phyloP scores from a whole-genome alignment of 2,797 vertebrate species.

The Hemibagrus guttatus region DNA sequence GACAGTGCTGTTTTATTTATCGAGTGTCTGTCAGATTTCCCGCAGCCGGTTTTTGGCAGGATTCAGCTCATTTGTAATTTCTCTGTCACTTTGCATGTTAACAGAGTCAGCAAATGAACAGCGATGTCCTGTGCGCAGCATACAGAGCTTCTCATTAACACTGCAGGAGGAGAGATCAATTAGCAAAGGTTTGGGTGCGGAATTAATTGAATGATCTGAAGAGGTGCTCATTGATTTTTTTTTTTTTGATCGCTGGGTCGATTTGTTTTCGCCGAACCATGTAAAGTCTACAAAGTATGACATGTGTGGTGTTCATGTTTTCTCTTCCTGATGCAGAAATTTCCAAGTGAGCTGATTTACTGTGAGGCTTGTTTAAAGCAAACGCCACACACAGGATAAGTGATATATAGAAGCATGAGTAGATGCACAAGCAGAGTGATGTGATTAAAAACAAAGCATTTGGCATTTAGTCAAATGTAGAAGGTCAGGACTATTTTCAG shows the following conservation, averaged over 20 bases:
- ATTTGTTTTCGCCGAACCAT: constrained; percentile 33
- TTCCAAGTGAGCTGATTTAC: neutral
- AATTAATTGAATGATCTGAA: constrained; percentile 65
- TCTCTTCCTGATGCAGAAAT: constrained; percentile 6
- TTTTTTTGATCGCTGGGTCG: constrained; percentile 38
- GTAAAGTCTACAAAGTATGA: constrained; percentile 32
- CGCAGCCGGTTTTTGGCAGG: constrained; percentile 21
- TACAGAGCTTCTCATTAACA: constrained; percentile 54
- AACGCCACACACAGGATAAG: neutral
- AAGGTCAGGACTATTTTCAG: neutral
- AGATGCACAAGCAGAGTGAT: neutral
- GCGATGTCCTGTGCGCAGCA: neutral
- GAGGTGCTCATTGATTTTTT: constrained; percentile 62
- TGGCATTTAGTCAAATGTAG: neutral
- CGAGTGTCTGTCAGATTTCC: constrained; percentile 28
- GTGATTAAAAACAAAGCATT: neutral
- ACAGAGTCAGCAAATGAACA: constrained; percentile 30
- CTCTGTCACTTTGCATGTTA: constrained; percentile 26
- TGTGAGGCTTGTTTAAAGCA: neutral
- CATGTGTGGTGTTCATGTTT: constrained; percentile 22
- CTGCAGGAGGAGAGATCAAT: constrained; percentile 64
- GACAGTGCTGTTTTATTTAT: constrained; percentile 9
- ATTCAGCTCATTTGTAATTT: constrained; percentile 27
- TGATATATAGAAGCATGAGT: neutral
- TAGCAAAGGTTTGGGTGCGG: constrained; percentile 59